Evolutionary conservation across 1,140 invertebrate genomes (phyloP), one percentile per base, ranked within the genome.

Genomic region (Aphis craccivora): DNA sequence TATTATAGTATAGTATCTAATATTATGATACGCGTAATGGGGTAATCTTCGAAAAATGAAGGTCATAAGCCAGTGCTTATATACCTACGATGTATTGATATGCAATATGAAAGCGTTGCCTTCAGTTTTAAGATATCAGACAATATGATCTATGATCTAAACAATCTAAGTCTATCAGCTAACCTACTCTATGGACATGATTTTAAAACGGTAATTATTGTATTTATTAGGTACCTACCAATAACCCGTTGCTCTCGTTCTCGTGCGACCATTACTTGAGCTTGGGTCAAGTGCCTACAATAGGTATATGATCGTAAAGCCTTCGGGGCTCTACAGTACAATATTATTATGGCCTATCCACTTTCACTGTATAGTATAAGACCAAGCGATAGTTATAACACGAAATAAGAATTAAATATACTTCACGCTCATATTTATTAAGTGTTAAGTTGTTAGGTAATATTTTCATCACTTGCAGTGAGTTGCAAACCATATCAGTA

Each of bases 261-360:
- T 76, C 60, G 60, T 76, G n/a, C 4, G 14, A n/a, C 60, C 18
- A 76, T 76, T 76, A 67, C 60, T 76, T 76, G 60, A 76, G 14
- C 60, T 51, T 51, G 14, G 14, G n/a, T 76, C 18, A 76, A 76
- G 14, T 76, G n/a, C 60, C n/a, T 40, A 40, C 37, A 40, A 40
- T 40, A n/a, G n/a, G n/a, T n/a, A 76, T 76, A 76, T n/a, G 60
- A 76, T 76, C 60, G 60, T 76, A n/a, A 76, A 76, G n/a, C 60
- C 60, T 76, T 76, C 60, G 60, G 60, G 60, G 48, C 45, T 45
- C 60, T 76, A 30, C n/a, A 18, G 60, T 76, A 76, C 14, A 76
- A n/a, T 76, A n/a, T 76, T 76, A 76, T 76, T n/a, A 76, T 76
- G 30, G n/a, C n/a, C n/a, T 76, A n/a, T n/a, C 60, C n/a, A 67